These are phyloP conservation scores for Notodonta ziczac DNA, from an alignment of 2,888 invertebrate species.

Conservation along the genomic window DNA sequence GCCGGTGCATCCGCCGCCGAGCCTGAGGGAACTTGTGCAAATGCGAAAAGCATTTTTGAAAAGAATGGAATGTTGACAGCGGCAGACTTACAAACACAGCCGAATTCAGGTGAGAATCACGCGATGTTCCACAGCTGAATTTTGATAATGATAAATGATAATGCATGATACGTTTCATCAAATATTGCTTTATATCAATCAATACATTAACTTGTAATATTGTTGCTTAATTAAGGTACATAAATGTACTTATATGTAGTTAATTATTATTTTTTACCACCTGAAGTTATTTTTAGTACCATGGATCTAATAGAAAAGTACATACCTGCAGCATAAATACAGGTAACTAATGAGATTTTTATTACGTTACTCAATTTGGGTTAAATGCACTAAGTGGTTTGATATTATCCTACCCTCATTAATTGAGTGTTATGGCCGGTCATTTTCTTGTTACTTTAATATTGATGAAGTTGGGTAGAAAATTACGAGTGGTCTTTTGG, in stretches of 20 bases:
- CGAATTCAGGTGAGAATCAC: conserved; percentile 81
- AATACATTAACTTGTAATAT: neutral
- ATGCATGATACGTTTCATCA: conserved; percentile 46
- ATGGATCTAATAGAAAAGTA: conserved; percentile 12
- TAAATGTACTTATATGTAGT: too few relatives aligned
- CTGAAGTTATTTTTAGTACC: neutral
- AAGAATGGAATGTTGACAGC: conserved; percentile 79
- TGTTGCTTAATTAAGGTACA: neutral
- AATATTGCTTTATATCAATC: conserved; percentile 21
- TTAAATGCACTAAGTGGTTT: conserved; percentile 10
- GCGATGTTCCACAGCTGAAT: conserved; percentile 52
- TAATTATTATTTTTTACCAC: too few relatives aligned
- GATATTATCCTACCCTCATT: conserved; percentile 3
- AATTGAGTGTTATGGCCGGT: neutral
- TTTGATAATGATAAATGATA: conserved; percentile 62
- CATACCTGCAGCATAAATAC: neutral
- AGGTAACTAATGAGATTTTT: neutral
- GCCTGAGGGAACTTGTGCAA: conserved; percentile 76
- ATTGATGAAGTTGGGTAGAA: too few relatives aligned
- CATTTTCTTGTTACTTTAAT: neutral
- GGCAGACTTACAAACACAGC: conserved; percentile 76
- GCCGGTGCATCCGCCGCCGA: conserved; percentile 64
- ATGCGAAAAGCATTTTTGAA: conserved; percentile 79
- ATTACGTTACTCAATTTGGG: neutral
- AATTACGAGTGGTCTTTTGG: too few relatives aligned